These are phyloP conservation scores for Proisotoma minuta DNA, from an alignment of 2,888 invertebrate genomes.

Conservation along the genomic window DNA sequence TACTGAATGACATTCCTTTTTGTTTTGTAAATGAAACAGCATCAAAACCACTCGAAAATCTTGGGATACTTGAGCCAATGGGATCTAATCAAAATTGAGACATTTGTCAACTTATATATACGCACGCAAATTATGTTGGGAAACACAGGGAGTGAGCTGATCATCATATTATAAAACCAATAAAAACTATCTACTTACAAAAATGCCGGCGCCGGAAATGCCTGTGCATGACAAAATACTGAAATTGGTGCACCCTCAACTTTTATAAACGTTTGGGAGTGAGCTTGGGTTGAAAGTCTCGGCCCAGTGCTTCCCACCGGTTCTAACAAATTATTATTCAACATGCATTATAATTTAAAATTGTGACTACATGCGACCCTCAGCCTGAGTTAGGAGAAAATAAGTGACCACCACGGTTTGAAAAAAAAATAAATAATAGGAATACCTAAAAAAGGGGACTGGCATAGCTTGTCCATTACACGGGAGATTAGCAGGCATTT, in stretches of 20 bases:
- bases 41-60: slow-evolving; percentile 55
- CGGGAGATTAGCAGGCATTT: no score
- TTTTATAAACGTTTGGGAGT: slow-evolving; percentile 45
- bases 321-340: background rate
- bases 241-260: slow-evolving; percentile 38
- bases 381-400: no score
- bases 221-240: slow-evolving; percentile 45
- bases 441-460: background rate
- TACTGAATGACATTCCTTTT: slow-evolving; percentile 29
- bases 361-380: no score
- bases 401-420: no score
- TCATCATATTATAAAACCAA: no score
- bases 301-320: background rate
- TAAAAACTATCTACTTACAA: no score
- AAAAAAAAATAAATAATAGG: background rate
- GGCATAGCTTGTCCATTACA: no score
- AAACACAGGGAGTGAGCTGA: no score
- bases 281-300: slow-evolving; percentile 33
- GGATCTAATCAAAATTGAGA: slow-evolving; percentile 49
- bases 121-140: no score
- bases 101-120: background rate
- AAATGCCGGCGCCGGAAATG: slow-evolving; percentile 45
- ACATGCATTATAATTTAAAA: no score
- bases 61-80: slow-evolving; percentile 52
- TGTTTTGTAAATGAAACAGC: slow-evolving; percentile 30